These are phyloP conservation scores for Hydropsyche betteni DNA, from an alignment of 2,888 invertebrate species.

Conservation along the genomic window DNA sequence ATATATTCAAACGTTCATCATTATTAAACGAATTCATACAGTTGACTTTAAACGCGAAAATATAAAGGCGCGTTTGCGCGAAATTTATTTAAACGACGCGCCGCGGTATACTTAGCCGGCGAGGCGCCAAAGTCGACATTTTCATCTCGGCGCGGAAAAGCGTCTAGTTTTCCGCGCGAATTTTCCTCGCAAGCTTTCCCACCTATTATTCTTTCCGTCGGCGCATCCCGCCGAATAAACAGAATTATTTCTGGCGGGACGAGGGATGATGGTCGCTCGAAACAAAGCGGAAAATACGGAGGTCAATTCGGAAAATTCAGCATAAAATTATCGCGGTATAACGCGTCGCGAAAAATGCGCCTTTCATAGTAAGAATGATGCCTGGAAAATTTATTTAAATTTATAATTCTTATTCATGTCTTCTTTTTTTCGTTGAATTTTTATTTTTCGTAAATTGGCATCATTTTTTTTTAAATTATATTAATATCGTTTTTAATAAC, in stretches of 20 bases:
- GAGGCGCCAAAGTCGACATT: constrained; percentile 18
- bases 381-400: too few species aligned
- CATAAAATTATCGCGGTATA: background rate
- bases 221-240: constrained; percentile 23
- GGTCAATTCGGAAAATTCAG: background rate
- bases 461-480: too few species aligned
- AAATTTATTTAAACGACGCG: too few species aligned
- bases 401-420: too few species aligned
- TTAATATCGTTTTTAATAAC: too few species aligned
- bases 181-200: background rate
- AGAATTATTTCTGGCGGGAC: constrained; percentile 30
- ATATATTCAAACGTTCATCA: too few species aligned
- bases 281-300: background rate
- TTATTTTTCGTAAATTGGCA: too few species aligned
- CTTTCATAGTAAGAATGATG: background rate
- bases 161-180: constrained; percentile 14
- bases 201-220: constrained; percentile 36
- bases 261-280: background rate
- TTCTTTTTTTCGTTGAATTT: too few species aligned
- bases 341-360: background rate
- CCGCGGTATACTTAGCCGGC: too few species aligned
- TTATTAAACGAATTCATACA: too few species aligned
- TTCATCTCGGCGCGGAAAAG: constrained; percentile 34
- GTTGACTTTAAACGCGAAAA: too few species aligned
- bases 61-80: too few species aligned